Base-by-base conservation (phyloP, 2,797 vertebrate species). In the Poliocrania exsul region DNA sequence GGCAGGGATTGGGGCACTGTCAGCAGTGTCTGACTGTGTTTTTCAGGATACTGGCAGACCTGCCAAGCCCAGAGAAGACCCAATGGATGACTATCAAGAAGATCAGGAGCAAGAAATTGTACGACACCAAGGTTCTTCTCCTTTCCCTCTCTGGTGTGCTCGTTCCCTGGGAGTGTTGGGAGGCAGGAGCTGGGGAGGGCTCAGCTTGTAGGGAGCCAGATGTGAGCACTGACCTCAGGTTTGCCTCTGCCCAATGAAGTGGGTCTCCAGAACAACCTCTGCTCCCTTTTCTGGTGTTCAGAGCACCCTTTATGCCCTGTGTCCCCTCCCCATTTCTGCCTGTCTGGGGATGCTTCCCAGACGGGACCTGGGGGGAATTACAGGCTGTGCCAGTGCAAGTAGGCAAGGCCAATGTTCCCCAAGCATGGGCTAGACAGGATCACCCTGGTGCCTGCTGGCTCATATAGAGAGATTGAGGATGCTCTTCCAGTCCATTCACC, bases 31-130 rank as follows among this genome's bases (percentile, higher is more conserved):
- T 75, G 47, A 29, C 31, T 74, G 21, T 95, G 3, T 90, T 82
- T 93, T 87, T 38, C 94, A 98, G 97, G 95, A 53, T 60, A 81
- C 90, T 74, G 92, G 31, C n/a, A 84, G 78, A 57, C 54, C 80
- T 29, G 81, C 83, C 70, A 97, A 93, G 87, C 62, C 88, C 69
- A 80, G 85, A 60, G 96, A 97, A 40, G 96, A 97, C 13, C 79
- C 82, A 3, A 38, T 88, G 79, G 97, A 94, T 16, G 97, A 96
- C 26, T 97, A 97, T 18, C 86, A 93, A 31, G 96, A 97, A 51
- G 96, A 97, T 64, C 92, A 97, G 83, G 96, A 97, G 40, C 93
- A 97, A 61, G 97, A 94, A 86, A 96, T 94, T 93, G 95, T 97
- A 97, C 29, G 95, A 82, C 83, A 49, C 38, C 64, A 90, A 95